A percentile compares a stretch with the other conserved stretches of the same genome.
Conservation (phyloP, 2,888 invertebrate species). For the Tuberolachnus salignus region DNA sequence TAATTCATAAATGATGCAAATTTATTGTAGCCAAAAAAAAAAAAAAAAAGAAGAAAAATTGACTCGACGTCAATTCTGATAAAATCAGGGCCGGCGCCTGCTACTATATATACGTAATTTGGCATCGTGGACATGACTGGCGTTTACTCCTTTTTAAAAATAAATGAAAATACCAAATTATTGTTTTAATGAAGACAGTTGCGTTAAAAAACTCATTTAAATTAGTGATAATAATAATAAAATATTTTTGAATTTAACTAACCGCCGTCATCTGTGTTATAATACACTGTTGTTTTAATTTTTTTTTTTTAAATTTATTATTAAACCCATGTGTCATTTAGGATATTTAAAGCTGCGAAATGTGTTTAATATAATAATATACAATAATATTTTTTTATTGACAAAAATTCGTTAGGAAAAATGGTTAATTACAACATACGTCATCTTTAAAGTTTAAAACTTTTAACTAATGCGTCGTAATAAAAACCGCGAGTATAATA, state of each 20-base stretch:
- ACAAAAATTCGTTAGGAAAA: neutral
- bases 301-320: neutral
- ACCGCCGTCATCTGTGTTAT: neutral
- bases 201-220: neutral
- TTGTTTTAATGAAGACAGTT: neutral
- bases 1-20: neutral
- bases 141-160: neutral
- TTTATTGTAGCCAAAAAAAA: neutral
- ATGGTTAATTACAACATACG: neutral
- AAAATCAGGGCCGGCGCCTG: neutral
- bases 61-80: neutral
- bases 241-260: neutral
- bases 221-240: neutral
- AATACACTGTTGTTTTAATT: too few species aligned
- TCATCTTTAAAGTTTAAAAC: neutral
- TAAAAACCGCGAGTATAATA: neutral
- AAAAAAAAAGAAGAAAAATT: too few species aligned
- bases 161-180: constrained; percentile 21
- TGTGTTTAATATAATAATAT: neutral
- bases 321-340: neutral
- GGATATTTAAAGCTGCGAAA: constrained; percentile 6
- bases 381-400: too few species aligned
- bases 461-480: neutral
- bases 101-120: constrained; percentile 7
- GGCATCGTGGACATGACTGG: neutral